Conservation (phyloP, 1,140 invertebrate genomes). For the Dufourea novaeangliae region DNA sequence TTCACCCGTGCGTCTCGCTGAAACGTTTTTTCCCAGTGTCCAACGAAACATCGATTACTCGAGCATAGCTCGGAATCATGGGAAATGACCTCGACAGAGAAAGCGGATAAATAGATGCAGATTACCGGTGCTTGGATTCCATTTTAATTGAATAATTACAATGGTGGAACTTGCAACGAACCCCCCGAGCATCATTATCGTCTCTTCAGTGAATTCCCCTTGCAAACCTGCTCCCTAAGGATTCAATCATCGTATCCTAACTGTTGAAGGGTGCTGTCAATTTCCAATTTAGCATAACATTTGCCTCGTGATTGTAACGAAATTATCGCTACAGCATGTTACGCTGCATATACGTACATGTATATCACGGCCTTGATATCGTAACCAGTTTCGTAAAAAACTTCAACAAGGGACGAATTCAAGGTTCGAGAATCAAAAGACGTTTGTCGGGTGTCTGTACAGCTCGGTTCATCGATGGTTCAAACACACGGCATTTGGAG, state of each 20-base stretch:
- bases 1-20: neutral
- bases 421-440: too few relatives aligned
- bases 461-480: too few relatives aligned
- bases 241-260: neutral
- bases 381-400: too few relatives aligned
- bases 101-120: neutral
- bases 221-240: neutral
- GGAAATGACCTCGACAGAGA: neutral
- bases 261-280: neutral
- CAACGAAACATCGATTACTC: too few relatives aligned
- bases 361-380: too few relatives aligned
- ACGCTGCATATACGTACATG: too few relatives aligned
- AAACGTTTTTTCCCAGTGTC: too few relatives aligned
- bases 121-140: neutral
- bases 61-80: neutral
- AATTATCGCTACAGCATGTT: neutral
- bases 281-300: slow-evolving; percentile 12
- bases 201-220: slow-evolving; percentile 1
- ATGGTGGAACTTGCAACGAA: neutral
- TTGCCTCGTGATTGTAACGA: neutral
- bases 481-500: too few relatives aligned
- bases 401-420: too few relatives aligned
- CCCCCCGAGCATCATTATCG: neutral
- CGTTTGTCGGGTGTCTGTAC: too few relatives aligned
- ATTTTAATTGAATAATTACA: neutral